Conservation (phyloP, 92 coral and sea anemone genomes). For the Isaurus tuberculatus region DNA sequence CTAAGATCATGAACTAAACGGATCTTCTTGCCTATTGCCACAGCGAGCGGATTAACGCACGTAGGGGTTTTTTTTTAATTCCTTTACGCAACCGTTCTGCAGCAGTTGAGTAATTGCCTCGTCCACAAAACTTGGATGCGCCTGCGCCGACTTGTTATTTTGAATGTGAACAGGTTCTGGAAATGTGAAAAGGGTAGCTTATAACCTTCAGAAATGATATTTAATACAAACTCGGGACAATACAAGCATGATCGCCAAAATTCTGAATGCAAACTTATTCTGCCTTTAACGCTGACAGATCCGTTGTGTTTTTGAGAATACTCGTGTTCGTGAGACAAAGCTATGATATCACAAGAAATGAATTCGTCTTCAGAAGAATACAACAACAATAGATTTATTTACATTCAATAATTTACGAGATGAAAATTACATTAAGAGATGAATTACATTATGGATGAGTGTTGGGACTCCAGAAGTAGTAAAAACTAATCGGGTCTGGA, state of each 20-base stretch:
- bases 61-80: not conserved
- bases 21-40: not conserved
- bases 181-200: not conserved
- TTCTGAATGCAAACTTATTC: not conserved
- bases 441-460: too few species aligned
- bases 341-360: not conserved
- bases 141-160: constrained; percentile 4
- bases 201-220: too few species aligned
- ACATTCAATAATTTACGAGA: too few species aligned
- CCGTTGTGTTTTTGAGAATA: not conserved
- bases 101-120: constrained; percentile 1
- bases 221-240: not conserved
- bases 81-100: not conserved
- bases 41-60: constrained; percentile 6
- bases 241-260: not conserved
- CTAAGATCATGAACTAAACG: not conserved
- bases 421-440: too few species aligned
- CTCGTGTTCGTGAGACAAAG: not conserved
- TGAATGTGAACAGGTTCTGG: not conserved
- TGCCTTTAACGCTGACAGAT: not conserved
- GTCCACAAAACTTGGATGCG: not conserved
- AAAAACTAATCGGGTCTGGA: too few species aligned
- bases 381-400: too few species aligned
- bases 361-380: too few species aligned
- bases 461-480: too few species aligned